Evolutionary conservation across 2,888 invertebrate species (phyloP), one percentile per base, ranked within the genome.

Genomic region (Thalpophila matura): DNA sequence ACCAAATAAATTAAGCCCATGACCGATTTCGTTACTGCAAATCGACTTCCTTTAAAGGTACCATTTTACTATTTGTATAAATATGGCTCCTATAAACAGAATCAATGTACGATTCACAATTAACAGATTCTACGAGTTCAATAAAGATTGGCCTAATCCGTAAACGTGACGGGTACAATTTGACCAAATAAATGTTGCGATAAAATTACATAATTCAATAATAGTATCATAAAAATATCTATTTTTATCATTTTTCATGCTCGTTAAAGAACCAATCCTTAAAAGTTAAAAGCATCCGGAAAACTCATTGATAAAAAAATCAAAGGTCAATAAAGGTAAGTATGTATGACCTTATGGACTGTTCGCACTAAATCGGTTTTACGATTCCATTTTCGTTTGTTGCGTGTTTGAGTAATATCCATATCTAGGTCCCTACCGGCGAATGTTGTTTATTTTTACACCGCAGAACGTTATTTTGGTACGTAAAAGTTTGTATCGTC

Each of bases 401-500:
- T 20, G 74, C 74, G 59, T 73, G 64, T 10, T 24, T 24, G 4
- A 53, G 58, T 57, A 58, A 58, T 45, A 5, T 35, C 31, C 29
- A 46, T 58, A 58, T 42, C 26, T 64, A 63, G 57, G 49, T 53
- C 49, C 16, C 6, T 31, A 12, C 4, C 5, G 22, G 6, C 5
- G 50, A 24, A n/a, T 7, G 9, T 29, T 47, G 27, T 58, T 53
- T 54, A 40, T 46, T 71, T 65, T 31, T 37, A 31, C 45, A 40
- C 40, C 37, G 20, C 33, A 33, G 0, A 58, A 35, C 0, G 37
- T 26, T 64, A 35, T 35, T 50, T 35, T 29, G 18, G 18, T 37
- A 5, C 38, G 14, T 45, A 31, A 47, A 37, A 63, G n/a, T 51
- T 62, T 26, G 14, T 35, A 6, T 31, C 31, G 18, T 33, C 40